Evolutionary conservation across 2,888 invertebrate species (phyloP), one percentile per base, ranked within the genome.

Genomic region (Aleiodes testaceus): DNA sequence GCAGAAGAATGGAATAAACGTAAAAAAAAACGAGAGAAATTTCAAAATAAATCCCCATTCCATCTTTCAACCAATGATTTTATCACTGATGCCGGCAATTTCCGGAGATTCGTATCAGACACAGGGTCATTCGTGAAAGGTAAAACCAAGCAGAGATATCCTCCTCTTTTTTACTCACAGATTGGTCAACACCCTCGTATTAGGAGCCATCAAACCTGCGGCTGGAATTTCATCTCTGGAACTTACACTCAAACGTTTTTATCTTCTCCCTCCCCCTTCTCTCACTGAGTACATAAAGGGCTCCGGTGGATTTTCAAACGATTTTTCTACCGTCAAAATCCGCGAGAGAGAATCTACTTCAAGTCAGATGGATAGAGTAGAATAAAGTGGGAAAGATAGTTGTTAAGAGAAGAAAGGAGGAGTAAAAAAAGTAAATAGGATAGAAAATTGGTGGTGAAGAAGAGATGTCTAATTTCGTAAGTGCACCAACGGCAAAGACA

Each of bases 111-210:
- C 7, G 14, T 42, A 59, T 59, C 59, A 36, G 36, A 36, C 7
- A 42, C 36, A 11, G 4, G 59, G 36, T 59, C 16, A 12, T 55
- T 53, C n/a, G 36, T 59, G 59, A 42, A 59, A 36, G 59, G 59
- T 59, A 59, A 42, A 59, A 59, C 59, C 59, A 42, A 11, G 16
- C 9, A 16, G 36, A 36, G 59, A 55, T 55, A 26, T 26, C 5
- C 3, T 26, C 3, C 26, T 2, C 5, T 26, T 26, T 26, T 2
- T 26, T 26, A 30, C 42, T 16, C 36, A 59, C 16, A 59, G 80
- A 80, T 80, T 79, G 80, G 77, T 77, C 80, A 79, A 81, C 78
- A 77, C 79, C 76, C 75, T 65, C 72, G 76, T 78, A 80, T 82
- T 81, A 80, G 78, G 73, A 79, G 72, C 77, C 79, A 76, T 78